phyloP scores from a whole-genome alignment of 2,888 invertebrate species.

The Rapana venosa region DNA sequence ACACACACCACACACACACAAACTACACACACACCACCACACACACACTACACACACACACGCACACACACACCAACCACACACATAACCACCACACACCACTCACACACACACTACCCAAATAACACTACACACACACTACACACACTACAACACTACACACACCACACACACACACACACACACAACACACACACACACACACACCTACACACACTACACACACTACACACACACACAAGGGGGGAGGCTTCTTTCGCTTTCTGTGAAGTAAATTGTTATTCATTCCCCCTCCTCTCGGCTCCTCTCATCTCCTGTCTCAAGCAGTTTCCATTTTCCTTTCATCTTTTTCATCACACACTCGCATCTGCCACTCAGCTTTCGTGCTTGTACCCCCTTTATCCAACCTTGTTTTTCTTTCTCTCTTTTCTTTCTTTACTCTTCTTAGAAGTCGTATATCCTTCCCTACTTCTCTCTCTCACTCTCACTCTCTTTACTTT shows the following conservation, averaged over 20 bases:
- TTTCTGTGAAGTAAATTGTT: conserved; percentile 21
- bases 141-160: too few species aligned
- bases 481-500: background rate
- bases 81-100: background rate
- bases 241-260: background rate
- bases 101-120: background rate
- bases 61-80: conserved; percentile 19
- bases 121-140: background rate
- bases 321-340: background rate
- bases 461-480: background rate
- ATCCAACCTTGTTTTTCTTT: background rate
- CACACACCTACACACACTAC: conserved; percentile 8
- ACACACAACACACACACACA: conserved; percentile 1
- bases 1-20: conserved; percentile 16
- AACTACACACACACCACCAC: background rate
- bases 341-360: conserved; percentile 16
- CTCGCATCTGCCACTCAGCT: background rate
- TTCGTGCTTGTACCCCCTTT: background rate
- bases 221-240: conserved; percentile 11
- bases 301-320: background rate
- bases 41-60: background rate
- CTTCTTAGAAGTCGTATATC: background rate
- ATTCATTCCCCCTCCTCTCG: background rate
- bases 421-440: background rate
- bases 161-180: conserved; percentile 8